phyloP scores from a whole-genome alignment of 1,140 invertebrate genomes.

The Tetranychus cinnabarinus region DNA sequence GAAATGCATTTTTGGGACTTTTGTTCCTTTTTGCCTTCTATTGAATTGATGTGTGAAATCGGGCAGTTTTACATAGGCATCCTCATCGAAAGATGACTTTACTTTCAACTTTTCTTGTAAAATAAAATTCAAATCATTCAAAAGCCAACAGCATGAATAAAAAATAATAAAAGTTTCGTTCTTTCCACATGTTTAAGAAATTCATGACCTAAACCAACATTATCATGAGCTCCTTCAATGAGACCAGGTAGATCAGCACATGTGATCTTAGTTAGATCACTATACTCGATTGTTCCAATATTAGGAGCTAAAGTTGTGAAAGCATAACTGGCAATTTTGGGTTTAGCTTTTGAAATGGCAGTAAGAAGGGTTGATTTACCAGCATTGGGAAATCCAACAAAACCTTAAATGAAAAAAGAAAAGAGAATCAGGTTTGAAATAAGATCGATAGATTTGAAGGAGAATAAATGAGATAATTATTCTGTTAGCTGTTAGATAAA shows the following conservation, averaged over 20 bases:
- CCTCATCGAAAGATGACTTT: constrained; percentile 67
- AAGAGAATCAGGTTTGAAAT: too few relatives aligned
- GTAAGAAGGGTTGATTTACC: constrained; percentile 70
- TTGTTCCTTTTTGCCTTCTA: constrained; percentile 85
- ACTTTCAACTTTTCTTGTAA: constrained; percentile 32
- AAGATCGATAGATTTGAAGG: too few relatives aligned
- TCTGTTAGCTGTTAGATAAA: too few relatives aligned
- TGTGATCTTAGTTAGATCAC: constrained; percentile 31
- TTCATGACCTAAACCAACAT: constrained; percentile 36
- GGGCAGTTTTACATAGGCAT: constrained; percentile 65
- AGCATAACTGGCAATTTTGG: constrained; percentile 72
- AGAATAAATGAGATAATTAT: too few relatives aligned
- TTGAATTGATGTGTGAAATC: constrained; percentile 59
- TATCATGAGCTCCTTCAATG: constrained; percentile 75
- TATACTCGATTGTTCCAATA: constrained; percentile 34
- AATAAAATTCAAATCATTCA: constrained; percentile 28
- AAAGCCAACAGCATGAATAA: constrained; percentile 35
- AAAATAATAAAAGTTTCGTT: constrained; percentile 59
- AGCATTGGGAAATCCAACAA: constrained; percentile 78
- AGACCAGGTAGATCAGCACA: constrained; percentile 81
- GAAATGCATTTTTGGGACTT: not conserved
- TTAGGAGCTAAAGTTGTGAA: constrained; percentile 30
- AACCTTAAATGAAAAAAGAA: constrained; percentile 9
- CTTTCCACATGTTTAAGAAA: constrained; percentile 70
- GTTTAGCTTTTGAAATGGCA: constrained; percentile 52